These are phyloP conservation scores for Ochotona princeps DNA, from an alignment of 2,113 vertebrate species.

Conservation along the genomic window DNA sequence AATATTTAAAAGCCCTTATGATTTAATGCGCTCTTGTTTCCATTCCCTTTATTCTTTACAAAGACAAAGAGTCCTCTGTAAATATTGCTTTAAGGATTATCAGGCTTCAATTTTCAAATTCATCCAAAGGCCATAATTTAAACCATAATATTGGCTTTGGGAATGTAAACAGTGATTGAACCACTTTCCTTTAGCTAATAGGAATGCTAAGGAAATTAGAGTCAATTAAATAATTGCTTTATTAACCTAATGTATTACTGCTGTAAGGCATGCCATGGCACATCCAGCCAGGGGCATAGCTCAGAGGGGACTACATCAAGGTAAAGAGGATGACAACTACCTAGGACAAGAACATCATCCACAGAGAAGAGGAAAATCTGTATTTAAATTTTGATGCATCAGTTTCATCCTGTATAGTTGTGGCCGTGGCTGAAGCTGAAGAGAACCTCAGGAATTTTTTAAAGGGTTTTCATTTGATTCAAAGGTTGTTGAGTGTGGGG, in stretches of 20 bases:
- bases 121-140: constrained; percentile 76
- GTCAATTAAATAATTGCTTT: constrained; percentile 76
- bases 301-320: neutral
- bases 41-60: constrained; percentile 64
- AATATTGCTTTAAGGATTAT: constrained; percentile 83
- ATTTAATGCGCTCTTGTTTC: constrained; percentile 72
- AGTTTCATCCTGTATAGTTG: constrained; percentile 35
- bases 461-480: constrained; percentile 51
- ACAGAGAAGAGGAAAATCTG: neutral
- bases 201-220: constrained; percentile 73
- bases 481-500: neutral
- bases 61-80: constrained; percentile 74
- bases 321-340: neutral
- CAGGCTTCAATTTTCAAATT: constrained; percentile 80
- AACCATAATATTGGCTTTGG: constrained; percentile 77
- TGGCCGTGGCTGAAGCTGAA: neutral
- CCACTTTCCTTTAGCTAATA: constrained; percentile 76
- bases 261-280: neutral
- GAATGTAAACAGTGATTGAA: constrained; percentile 79
- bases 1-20: constrained; percentile 72
- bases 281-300: neutral
- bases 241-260: constrained; percentile 72
- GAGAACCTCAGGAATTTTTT: constrained; percentile 27
- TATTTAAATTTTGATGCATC: neutral
- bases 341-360: neutral